Evolutionary conservation across 2,113 vertebrate genomes (phyloP).

Genomic region (Daubentonia madagascariensis): DNA sequence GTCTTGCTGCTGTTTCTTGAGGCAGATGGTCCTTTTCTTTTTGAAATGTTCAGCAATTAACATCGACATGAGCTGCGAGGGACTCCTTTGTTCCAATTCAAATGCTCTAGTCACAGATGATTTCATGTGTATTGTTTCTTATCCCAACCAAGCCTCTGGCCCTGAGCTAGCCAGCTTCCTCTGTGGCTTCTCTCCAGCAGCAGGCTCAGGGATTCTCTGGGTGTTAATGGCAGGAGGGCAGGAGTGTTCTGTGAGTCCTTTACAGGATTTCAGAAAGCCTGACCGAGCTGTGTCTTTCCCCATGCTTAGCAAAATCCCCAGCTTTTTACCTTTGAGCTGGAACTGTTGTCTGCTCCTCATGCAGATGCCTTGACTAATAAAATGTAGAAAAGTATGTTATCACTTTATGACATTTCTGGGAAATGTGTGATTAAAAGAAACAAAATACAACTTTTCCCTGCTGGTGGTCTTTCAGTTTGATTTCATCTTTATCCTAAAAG

Average conservation of each 20-base stretch:
- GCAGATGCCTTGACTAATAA: neutral
- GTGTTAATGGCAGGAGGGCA: neutral
- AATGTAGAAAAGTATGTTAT: neutral
- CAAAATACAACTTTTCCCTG: neutral
- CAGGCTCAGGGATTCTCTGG: neutral
- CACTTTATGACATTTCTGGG: neutral
- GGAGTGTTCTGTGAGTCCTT: neutral
- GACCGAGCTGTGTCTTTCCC: neutral
- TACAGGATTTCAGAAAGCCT: neutral
- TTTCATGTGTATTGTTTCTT: slow-evolving; percentile 18
- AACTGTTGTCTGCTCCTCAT: neutral
- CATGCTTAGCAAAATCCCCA: neutral
- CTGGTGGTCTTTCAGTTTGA: neutral
- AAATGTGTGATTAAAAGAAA: neutral
- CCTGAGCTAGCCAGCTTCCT: neutral
- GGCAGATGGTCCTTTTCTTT: slow-evolving; percentile 39
- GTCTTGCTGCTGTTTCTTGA: neutral
- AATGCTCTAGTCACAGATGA: slow-evolving; percentile 47
- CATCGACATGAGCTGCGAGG: neutral
- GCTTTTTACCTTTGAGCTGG: neutral
- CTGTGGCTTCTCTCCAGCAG: slow-evolving; percentile 46
- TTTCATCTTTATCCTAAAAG: neutral
- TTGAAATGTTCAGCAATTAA: slow-evolving; percentile 63
- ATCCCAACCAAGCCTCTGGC: neutral
- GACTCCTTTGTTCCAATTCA: neutral